Evolutionary conservation across 1,140 invertebrate genomes (phyloP).

Genomic region (Schlechtendalia chinensis): DNA sequence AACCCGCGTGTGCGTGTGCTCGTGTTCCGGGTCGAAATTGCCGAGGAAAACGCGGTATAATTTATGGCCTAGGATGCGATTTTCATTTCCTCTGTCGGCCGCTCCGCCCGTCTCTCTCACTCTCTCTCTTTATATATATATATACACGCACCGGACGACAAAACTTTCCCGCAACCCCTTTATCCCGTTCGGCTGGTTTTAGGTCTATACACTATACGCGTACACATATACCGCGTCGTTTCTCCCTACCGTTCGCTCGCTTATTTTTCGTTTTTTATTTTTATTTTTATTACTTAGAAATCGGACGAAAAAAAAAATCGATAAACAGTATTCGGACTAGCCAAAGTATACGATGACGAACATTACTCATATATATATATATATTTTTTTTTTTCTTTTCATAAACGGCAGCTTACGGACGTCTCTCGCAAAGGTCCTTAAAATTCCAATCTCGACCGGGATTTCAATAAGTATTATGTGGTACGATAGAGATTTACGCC

Average conservation of each 20-base stretch:
- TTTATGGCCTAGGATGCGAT: conserved; percentile 49
- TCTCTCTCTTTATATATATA: not conserved
- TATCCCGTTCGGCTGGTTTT: not conserved
- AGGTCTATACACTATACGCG: not conserved
- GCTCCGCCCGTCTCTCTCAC: not conserved
- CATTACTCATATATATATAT: not conserved
- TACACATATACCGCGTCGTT: not conserved
- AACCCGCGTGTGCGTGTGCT: conserved; percentile 34
- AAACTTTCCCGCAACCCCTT: conserved; percentile 45
- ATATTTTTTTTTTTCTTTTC: no score
- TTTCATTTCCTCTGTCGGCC: conserved; percentile 41
- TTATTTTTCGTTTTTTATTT: not conserved
- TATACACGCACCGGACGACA: conserved; percentile 29
- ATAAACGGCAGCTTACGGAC: not conserved
- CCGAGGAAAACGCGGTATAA: conserved; percentile 42
- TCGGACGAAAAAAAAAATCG: conserved; percentile 28
- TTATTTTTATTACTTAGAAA: conserved; percentile 26
- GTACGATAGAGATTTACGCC: no score
- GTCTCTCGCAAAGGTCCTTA: not conserved
- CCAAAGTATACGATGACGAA: not conserved
- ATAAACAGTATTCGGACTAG: conserved; percentile 24
- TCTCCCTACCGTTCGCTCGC: not conserved
- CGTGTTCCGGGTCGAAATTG: conserved; percentile 46
- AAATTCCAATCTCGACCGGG: not conserved
- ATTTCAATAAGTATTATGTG: not conserved